Conservation (phyloP, 2,888 invertebrate species). For the Papilio elwesi region DNA sequence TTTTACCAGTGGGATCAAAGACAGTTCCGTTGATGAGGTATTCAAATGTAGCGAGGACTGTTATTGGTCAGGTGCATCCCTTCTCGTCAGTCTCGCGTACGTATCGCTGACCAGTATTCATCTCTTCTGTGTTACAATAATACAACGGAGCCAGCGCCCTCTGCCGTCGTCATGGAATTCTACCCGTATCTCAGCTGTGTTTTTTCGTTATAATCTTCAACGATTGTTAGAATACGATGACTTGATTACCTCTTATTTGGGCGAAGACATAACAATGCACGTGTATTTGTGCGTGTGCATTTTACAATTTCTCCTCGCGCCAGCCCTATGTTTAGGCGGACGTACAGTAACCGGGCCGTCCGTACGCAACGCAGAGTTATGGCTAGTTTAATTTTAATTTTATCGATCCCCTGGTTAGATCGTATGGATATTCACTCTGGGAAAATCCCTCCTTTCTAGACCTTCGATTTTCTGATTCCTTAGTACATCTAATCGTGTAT, state of each 20-base stretch:
- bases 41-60: too few relatives aligned
- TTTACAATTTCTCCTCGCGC: constrained; percentile 53
- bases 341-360: constrained; percentile 62
- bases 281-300: not conserved
- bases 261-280: not conserved
- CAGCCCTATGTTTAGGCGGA: constrained; percentile 66
- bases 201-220: too few relatives aligned
- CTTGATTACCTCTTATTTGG: not conserved
- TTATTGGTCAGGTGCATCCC: too few relatives aligned
- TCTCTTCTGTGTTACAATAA: too few relatives aligned
- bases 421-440: not conserved
- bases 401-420: constrained; percentile 24
- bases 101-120: too few relatives aligned
- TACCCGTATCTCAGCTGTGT: too few relatives aligned
- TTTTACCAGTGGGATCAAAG: too few relatives aligned
- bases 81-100: too few relatives aligned
- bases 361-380: constrained; percentile 46
- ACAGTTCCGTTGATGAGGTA: too few relatives aligned
- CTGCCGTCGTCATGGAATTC: too few relatives aligned
- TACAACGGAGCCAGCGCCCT: too few relatives aligned
- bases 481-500: not conserved
- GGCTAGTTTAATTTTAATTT: constrained; percentile 43
- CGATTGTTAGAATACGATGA: too few relatives aligned
- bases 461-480: constrained; percentile 5
- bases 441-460: not conserved